Evolutionary conservation across 2,797 vertebrate species (phyloP).

Genomic region (Malacoraja senta): DNA sequence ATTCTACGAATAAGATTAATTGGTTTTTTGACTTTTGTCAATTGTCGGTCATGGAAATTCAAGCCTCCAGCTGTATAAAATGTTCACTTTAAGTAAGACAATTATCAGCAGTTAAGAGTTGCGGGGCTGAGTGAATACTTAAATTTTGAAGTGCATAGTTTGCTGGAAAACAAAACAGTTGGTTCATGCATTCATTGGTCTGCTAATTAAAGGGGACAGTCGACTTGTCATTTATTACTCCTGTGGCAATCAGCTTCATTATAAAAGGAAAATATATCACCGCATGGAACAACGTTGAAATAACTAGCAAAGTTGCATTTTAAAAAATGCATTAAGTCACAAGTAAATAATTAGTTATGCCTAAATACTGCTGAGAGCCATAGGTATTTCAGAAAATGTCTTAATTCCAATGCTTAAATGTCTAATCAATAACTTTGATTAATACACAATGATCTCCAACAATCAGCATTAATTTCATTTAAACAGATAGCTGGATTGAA

Average conservation of each 20-base stretch:
- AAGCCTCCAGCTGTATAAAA: neutral
- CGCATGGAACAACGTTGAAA: neutral
- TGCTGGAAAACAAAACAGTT: neutral
- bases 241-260: neutral
- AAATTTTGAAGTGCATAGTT: neutral
- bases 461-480: neutral
- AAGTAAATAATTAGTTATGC: neutral
- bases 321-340: neutral
- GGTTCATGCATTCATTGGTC: neutral
- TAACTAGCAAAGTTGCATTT: neutral
- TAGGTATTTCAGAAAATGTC: neutral
- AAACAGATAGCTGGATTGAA: neutral
- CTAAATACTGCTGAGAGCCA: neutral
- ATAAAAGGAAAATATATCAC: neutral
- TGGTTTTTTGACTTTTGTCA: neutral
- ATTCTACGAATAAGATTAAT: neutral
- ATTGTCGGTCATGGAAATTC: neutral
- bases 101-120: neutral
- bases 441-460: neutral
- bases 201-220: neutral
- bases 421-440: too few relatives aligned
- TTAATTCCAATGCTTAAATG: neutral
- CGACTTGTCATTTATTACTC: neutral
- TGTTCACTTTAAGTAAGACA: neutral
- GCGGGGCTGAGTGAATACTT: neutral